Evolutionary conservation across 2,113 vertebrate species (phyloP), one percentile per base, ranked within the genome.

Genomic region (Urocynchramus pylzowi): DNA sequence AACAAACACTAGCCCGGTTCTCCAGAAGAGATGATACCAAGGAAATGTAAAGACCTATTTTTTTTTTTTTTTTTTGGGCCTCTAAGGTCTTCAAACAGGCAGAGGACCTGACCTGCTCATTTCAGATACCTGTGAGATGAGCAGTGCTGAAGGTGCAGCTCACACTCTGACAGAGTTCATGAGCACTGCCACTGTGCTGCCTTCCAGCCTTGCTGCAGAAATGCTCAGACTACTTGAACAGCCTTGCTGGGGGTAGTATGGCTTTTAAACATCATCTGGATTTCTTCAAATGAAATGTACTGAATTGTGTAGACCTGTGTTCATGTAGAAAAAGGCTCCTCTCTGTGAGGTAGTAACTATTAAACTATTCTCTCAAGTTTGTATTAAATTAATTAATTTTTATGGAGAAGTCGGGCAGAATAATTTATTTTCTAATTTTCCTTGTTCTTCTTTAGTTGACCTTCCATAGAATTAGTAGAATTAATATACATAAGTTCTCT

Each of bases 61-160:
- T 68, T 30, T 8, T 0, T 44, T 44, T n/a, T 15, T 7, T 33
- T 56, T 57, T 6, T 22, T 0, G 39, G 33, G 56, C 28, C 41
- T 57, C 49, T 22, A 2, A 61, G 73, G 65, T 42, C 22, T 82
- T 79, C 65, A 75, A 10, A 33, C 27, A 82, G n/a, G 3, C 35
- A 41, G 44, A 83, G 84, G 69, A 42, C 69, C 21, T 78, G 87
- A 56, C 13, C 45, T 54, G 79, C 53, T 41, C 26, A 1, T 68
- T 77, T 70, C 79, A 77, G 45, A 35, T n/a, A 16, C 75, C 45
- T 65, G 30, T 54, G 41, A 15, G 68, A 23, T n/a, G 33, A 54
- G n/a, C 2, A 0, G 28, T 75, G 57, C 78, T 82, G 39, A 27
- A 83, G 45, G 27, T 88, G 57, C 57, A 73, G 1, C 57, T 67